A percentile compares a stretch with the other conserved stretches of the same genome.
Evolutionary conservation across 2,113 vertebrate species (phyloP).

Genomic region (Chrysemys picta): DNA sequence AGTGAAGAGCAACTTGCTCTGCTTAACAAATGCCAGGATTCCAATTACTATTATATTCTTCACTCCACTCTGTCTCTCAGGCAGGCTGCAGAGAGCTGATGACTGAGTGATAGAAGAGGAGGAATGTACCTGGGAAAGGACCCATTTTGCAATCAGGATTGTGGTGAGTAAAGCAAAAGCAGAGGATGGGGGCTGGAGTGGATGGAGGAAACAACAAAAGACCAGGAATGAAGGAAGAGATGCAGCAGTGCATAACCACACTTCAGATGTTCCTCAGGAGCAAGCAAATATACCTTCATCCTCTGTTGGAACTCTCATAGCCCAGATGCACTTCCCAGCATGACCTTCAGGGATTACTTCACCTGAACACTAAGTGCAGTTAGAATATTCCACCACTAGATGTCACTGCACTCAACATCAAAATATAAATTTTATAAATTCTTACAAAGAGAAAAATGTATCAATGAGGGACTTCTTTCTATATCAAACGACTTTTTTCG

Average conservation of each 20-base stretch:
- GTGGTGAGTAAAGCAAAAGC: not conserved
- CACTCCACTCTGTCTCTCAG: not conserved
- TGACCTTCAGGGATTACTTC: not conserved
- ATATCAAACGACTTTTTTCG: not conserved
- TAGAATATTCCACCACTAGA: constrained; percentile 64
- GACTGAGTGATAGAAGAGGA: not conserved
- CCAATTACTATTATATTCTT: not conserved
- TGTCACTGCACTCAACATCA: constrained; percentile 69
- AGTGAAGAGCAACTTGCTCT: constrained; percentile 10
- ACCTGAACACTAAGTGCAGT: not conserved
- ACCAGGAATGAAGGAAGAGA: not conserved
- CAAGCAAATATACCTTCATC: not conserved
- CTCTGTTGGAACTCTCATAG: not conserved
- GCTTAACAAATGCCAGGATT: not conserved
- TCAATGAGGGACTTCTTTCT: not conserved
- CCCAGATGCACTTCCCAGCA: constrained; percentile 16
- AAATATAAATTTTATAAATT: not conserved
- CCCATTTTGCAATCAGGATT: not conserved
- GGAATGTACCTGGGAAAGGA: not conserved
- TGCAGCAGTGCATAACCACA: not conserved
- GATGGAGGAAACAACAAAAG: not conserved
- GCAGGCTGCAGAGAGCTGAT: not conserved
- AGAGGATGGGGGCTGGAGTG: not conserved
- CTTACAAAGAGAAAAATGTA: not conserved
- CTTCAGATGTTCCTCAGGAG: not conserved